Conservation (phyloP, 2,888 invertebrate genomes). For the Beris morrisii region DNA sequence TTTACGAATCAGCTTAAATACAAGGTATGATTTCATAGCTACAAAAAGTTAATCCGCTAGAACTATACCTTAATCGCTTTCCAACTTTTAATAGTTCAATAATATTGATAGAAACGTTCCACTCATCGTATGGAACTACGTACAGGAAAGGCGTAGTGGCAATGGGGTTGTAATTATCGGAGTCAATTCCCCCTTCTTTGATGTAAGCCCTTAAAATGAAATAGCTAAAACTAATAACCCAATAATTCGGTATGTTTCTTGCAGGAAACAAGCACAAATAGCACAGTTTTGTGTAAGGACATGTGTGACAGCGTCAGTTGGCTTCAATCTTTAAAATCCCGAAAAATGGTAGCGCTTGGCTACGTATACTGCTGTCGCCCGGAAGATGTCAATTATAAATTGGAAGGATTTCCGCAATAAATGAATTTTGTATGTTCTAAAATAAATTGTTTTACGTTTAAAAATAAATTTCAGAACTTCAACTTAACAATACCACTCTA, state of each 20-base stretch:
- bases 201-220: not conserved
- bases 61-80: no score
- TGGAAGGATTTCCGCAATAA: conserved; percentile 14
- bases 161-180: conserved; percentile 21
- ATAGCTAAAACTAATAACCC: no score
- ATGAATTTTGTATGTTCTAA: no score
- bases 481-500: no score
- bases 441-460: no score
- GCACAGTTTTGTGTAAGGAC: conserved; percentile 8
- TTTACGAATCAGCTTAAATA: conserved; percentile 6
- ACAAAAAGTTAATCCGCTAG: no score
- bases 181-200: conserved; percentile 27
- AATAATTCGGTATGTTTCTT: not conserved
- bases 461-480: no score
- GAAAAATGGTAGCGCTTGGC: conserved; percentile 16
- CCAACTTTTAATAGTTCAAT: not conserved
- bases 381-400: not conserved
- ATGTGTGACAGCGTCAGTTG: conserved; percentile 12
- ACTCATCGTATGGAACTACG: conserved; percentile 22
- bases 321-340: not conserved
- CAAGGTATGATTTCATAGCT: not conserved
- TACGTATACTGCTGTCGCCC: conserved; percentile 19
- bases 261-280: not conserved
- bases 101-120: not conserved
- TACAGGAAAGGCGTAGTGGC: not conserved